Evolutionary conservation across 2,888 invertebrate genomes (phyloP).

Genomic region (Strigamia maritima): DNA sequence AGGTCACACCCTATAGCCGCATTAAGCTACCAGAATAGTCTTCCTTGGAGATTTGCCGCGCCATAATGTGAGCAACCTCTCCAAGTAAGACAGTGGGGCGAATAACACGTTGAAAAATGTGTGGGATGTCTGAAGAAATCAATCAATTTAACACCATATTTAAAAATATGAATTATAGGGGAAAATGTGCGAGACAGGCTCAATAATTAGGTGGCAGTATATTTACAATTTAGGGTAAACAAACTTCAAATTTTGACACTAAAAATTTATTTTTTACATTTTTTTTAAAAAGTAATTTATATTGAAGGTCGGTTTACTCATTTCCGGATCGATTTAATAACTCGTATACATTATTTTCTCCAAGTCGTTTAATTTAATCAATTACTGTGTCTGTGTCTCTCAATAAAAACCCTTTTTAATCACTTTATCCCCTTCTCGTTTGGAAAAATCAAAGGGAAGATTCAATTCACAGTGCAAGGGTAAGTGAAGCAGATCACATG

Average conservation of each 20-base stretch:
- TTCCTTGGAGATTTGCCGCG: constrained; percentile 34
- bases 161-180: too few species aligned
- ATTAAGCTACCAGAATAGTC: constrained; percentile 34
- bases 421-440: neutral
- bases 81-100: constrained; percentile 34
- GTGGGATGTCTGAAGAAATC: neutral
- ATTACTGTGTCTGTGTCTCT: neutral
- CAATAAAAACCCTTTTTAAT: constrained; percentile 1
- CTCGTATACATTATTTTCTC: neutral
- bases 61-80: constrained; percentile 32
- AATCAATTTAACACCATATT: neutral
- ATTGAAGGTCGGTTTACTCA: neutral
- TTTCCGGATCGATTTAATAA: neutral
- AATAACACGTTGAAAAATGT: constrained; percentile 22
- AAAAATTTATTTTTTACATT: neutral
- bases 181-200: too few species aligned
- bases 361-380: neutral
- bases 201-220: too few species aligned
- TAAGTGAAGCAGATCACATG: constrained; percentile 24
- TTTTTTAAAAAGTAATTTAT: neutral
- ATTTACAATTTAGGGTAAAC: too few species aligned
- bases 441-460: constrained; percentile 3
- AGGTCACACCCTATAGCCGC: constrained; percentile 23
- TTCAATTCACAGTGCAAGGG: constrained; percentile 24
- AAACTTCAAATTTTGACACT: too few species aligned